Base-by-base conservation (phyloP, 2,888 invertebrate species). In the Zelleria hepariella region DNA sequence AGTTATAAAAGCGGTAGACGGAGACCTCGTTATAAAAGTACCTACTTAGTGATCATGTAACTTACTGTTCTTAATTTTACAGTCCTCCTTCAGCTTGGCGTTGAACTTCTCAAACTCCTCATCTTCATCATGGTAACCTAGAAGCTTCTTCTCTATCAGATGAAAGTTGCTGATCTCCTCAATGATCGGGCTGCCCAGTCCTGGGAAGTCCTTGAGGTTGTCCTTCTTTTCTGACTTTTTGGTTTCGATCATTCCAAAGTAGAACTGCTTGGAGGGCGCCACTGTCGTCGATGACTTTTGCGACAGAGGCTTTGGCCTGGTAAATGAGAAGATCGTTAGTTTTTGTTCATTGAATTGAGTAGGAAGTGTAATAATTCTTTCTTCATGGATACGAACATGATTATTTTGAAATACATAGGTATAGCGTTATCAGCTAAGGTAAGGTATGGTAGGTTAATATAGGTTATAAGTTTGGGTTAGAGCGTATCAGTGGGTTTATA, bases 191-290 rank as follows among this genome's bases (percentile, higher is more conserved):
- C 82, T 82, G 5, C 87, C 87, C 1, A 88, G 69, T 0, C 87
- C 87, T 0, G 86, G 86, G 66, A 88, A 88, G 66, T 87, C 87
- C 59, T 83, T 87, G 3, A 84, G 64, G 59, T 82, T 78, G 42
- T 88, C 82, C 26, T 75, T 71, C 0, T 72, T 66, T 54, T 77
- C 74, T 0, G 77, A 67, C 57, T 83, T 82, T 56, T 83, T 82
- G 65, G 80, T 83, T 65, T 91, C 90, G 64, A 92, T 92, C 94
- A 95, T 95, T 47, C 95, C 95, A 71, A 95, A 95, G 80, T 95
- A 95, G 78, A 95, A 95, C 60, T 88, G 87, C 59, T 87, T 88
- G 0, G 86, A 86, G 56, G 87, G 87, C 2, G 79, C 70, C 23
- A 42, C 15, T 42, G 32, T 42, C 32, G 32, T 42, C 15, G 32